Conservation (phyloP, 2,113 vertebrate genomes). For the Clarias magur region DNA sequence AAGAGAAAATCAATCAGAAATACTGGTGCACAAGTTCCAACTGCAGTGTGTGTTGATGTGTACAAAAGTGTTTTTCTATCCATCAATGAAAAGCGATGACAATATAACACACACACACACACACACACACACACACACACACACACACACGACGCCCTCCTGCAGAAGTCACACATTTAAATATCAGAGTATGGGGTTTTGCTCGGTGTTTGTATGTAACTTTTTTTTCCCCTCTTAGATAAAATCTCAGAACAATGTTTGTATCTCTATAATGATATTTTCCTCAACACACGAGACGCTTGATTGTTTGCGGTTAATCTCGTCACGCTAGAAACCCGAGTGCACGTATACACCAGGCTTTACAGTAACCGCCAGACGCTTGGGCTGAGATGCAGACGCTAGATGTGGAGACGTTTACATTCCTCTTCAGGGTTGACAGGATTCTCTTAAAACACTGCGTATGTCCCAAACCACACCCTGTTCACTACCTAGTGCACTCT, state of each 20-base stretch:
- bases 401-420: neutral
- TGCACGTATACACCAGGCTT: no score
- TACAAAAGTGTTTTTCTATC: neutral
- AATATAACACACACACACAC: neutral
- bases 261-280: no score
- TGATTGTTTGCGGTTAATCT: no score
- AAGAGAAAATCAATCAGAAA: neutral
- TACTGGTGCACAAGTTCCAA: neutral
- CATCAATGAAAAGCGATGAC: neutral
- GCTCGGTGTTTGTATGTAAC: no score
- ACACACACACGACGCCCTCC: no score
- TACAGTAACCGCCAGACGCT: neutral
- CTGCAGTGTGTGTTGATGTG: neutral
- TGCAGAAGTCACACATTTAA: neutral
- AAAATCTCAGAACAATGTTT: no score
- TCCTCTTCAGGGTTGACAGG: neutral
- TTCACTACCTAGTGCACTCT: neutral
- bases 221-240: no score
- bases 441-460: neutral
- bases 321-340: no score
- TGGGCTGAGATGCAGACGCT: neutral
- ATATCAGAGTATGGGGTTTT: neutral
- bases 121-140: no score
- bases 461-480: neutral
- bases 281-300: no score